A percentile compares a stretch with the other conserved stretches of the same genome.
Conservation (phyloP, 30 jellyfish, hydroid and myxozoan species). For the Nemopilema nomurai region DNA sequence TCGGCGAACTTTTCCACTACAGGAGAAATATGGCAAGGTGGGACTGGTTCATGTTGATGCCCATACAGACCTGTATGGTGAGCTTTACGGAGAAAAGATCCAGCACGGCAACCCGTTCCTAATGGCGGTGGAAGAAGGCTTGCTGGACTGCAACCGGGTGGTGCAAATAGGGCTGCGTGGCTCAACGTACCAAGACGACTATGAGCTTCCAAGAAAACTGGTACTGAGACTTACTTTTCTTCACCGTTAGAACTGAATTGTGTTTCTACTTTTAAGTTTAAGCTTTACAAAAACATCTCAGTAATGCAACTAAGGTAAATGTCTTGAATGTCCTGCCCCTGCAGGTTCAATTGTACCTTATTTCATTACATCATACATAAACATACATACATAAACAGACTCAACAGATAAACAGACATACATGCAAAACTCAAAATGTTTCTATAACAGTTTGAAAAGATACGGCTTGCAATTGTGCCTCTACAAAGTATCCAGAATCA, state of each 20-base stretch:
- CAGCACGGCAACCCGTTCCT: conserved; percentile 83
- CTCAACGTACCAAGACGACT: conserved; percentile 41
- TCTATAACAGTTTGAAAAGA: too few species aligned
- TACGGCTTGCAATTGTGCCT: too few species aligned
- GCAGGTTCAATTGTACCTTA: not conserved
- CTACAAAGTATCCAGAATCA: too few species aligned
- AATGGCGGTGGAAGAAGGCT: conserved; percentile 61
- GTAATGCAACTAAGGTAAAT: too few species aligned
- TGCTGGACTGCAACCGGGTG: conserved; percentile 62
- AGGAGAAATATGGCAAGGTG: conserved; percentile 80
- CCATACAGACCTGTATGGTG: conserved; percentile 45
- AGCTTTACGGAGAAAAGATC: conserved; percentile 35
- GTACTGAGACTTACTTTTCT: not conserved
- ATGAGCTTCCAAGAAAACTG: conserved; percentile 30
- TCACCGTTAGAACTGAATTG: too few species aligned
- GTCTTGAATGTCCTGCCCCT: too few species aligned
- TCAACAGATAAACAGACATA: too few species aligned
- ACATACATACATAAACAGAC: too few species aligned
- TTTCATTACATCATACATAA: not conserved
- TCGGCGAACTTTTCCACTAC: not conserved
- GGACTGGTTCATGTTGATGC: conserved; percentile 80
- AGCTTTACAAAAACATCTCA: too few species aligned
- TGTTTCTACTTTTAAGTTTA: too few species aligned
- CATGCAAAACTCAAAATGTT: too few species aligned
- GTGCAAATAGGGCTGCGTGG: conserved; percentile 82